Evolutionary conservation across 2,113 vertebrate species (phyloP).

Genomic region (Hyla sarda): DNA sequence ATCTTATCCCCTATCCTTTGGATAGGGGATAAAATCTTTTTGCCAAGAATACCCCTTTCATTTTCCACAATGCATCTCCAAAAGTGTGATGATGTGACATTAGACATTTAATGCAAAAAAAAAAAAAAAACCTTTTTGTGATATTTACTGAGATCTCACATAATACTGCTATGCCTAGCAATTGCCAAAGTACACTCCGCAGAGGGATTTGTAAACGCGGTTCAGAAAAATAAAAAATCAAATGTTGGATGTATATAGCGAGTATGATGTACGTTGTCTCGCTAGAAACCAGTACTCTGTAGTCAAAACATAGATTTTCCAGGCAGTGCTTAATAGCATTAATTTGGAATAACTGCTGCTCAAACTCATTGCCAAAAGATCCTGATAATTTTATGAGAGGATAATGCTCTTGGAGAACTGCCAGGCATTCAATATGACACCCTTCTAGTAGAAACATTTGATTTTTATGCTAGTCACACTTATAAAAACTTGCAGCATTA

Average conservation of each 20-base stretch:
- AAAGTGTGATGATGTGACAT: conserved; percentile 33
- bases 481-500: conserved; percentile 36
- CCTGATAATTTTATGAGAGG: conserved; percentile 60
- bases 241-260: conserved; percentile 64
- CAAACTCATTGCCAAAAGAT: conserved; percentile 55
- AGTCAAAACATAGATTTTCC: conserved; percentile 63
- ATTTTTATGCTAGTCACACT: conserved; percentile 52
- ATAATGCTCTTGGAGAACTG: conserved; percentile 56
- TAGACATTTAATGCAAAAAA: conserved; percentile 63
- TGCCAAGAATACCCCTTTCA: too few relatives aligned
- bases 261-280: conserved; percentile 65
- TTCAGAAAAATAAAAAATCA: conserved; percentile 42
- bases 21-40: too few relatives aligned
- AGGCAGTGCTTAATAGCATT: conserved; percentile 71
- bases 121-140: conserved; percentile 16
- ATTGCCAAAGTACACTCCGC: conserved; percentile 70
- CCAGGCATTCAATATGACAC: conserved; percentile 55
- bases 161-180: conserved; percentile 65
- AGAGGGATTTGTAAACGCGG: conserved; percentile 68
- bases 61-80: background rate
- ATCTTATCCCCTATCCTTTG: too few relatives aligned
- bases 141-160: conserved; percentile 63
- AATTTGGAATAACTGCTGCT: conserved; percentile 68
- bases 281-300: conserved; percentile 64
- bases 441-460: conserved; percentile 52